Conservation (phyloP, 2,113 vertebrate species). For the Dipodomys ordii region DNA sequence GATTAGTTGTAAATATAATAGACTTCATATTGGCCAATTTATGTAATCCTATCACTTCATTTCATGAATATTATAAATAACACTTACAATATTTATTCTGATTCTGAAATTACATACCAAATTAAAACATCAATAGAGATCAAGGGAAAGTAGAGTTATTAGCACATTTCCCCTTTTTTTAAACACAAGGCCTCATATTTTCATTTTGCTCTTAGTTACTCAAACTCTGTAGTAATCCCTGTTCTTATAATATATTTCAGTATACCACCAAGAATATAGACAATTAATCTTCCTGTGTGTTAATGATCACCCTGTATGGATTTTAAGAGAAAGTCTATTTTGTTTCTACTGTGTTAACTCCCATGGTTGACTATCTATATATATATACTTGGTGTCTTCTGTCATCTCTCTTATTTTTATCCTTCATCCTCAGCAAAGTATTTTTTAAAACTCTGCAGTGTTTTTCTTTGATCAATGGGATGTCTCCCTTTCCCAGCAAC, state of each 20-base stretch:
- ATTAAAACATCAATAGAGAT: background rate
- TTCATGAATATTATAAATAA: background rate
- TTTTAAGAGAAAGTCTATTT: background rate
- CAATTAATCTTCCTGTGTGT: conserved; percentile 26
- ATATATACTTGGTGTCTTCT: background rate
- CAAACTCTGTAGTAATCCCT: background rate
- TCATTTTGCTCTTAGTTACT: background rate
- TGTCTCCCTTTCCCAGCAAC: conserved; percentile 3
- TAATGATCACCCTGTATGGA: background rate
- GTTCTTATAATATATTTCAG: background rate
- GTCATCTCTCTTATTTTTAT: conserved; percentile 57
- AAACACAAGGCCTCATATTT: background rate
- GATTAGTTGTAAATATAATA: background rate
- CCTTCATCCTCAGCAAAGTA: background rate
- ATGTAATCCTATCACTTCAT: background rate
- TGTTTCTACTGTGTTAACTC: background rate
- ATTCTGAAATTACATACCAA: conserved; percentile 27
- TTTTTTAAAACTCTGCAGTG: background rate
- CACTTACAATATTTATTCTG: background rate
- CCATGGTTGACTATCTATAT: conserved; percentile 57
- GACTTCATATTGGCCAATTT: background rate
- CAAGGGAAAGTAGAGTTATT: background rate
- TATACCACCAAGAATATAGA: background rate
- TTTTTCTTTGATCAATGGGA: conserved; percentile 72
- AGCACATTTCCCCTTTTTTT: background rate